Evolutionary conservation across 2,797 vertebrate genomes (phyloP).

Genomic region (Cirrhinus mrigala): DNA sequence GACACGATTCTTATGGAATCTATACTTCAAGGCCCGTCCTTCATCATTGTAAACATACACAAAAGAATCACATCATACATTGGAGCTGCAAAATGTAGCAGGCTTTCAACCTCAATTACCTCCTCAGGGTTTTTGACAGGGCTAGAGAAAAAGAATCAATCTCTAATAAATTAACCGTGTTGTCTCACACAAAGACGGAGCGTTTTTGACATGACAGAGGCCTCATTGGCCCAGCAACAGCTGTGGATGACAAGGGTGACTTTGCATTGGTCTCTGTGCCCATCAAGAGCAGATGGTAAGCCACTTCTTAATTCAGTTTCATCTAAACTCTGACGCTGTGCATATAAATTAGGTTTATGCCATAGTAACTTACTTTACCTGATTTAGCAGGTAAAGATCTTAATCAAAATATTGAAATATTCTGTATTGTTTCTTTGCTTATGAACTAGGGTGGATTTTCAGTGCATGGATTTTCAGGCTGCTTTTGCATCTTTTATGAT

Average conservation of each 20-base stretch:
- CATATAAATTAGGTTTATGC: background rate
- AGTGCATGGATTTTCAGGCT: background rate
- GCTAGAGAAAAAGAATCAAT: constrained; percentile 65
- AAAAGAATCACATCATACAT: constrained; percentile 60
- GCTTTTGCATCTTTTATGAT: background rate
- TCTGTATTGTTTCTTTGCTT: background rate
- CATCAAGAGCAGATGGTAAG: constrained; percentile 59
- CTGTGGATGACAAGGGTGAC: constrained; percentile 63
- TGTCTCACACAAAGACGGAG: constrained; percentile 52
- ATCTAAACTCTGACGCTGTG: background rate
- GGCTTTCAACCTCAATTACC: constrained; percentile 70
- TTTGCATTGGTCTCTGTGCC: constrained; percentile 59
- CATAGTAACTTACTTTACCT: background rate
- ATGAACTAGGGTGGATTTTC: background rate
- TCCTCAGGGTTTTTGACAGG: constrained; percentile 57
- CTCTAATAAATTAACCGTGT: constrained; percentile 62
- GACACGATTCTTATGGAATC: constrained; percentile 61
- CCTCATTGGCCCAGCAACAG: constrained; percentile 51
- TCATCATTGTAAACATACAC: constrained; percentile 59
- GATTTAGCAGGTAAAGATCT: background rate
- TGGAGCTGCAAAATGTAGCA: constrained; percentile 51
- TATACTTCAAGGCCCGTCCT: constrained; percentile 63
- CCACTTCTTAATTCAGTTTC: constrained; percentile 29
- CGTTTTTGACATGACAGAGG: constrained; percentile 52
- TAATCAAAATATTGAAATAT: background rate